Percentiles rank a stretch among this genome's conserved stretches.
Evolutionary conservation across 2,113 vertebrate genomes (phyloP).

Genomic region (Isurus oxyrinchus): DNA sequence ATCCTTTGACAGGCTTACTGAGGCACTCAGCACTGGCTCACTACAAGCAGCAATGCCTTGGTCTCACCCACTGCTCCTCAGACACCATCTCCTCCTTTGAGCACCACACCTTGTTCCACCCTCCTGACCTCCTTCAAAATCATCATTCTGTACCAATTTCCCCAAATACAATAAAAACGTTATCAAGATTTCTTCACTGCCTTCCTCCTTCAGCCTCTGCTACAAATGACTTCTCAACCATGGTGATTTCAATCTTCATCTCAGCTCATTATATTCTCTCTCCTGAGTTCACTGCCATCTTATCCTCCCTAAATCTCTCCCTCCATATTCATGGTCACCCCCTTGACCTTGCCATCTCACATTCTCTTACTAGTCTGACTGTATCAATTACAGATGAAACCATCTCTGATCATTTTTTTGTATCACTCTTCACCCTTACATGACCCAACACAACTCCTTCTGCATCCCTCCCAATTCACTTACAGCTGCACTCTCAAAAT

Average conservation of each 20-base stretch:
- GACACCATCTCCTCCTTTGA: neutral
- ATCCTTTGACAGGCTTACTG: neutral
- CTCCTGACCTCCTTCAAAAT: neutral
- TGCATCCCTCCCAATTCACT: too few relatives aligned
- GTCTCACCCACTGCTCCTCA: neutral
- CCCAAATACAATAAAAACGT: neutral
- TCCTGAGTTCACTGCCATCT: neutral
- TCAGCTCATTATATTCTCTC: neutral
- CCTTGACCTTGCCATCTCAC: too few relatives aligned
- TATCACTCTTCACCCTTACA: too few relatives aligned
- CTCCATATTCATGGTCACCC: too few relatives aligned
- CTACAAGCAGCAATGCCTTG: neutral
- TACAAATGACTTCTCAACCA: neutral
- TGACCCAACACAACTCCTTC: too few relatives aligned
- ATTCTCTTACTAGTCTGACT: too few relatives aligned
- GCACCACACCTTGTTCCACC: too few relatives aligned
- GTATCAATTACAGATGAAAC: too few relatives aligned
- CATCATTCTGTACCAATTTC: neutral
- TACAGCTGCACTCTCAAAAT: too few relatives aligned
- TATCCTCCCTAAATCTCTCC: neutral
- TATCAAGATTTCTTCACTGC: neutral
- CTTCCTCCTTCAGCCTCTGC: neutral
- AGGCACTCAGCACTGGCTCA: neutral
- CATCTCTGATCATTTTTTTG: too few relatives aligned
- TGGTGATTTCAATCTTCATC: neutral